Base-by-base conservation (phyloP, 64 coral and sea anemone species). In the Montipora foliosa region DNA sequence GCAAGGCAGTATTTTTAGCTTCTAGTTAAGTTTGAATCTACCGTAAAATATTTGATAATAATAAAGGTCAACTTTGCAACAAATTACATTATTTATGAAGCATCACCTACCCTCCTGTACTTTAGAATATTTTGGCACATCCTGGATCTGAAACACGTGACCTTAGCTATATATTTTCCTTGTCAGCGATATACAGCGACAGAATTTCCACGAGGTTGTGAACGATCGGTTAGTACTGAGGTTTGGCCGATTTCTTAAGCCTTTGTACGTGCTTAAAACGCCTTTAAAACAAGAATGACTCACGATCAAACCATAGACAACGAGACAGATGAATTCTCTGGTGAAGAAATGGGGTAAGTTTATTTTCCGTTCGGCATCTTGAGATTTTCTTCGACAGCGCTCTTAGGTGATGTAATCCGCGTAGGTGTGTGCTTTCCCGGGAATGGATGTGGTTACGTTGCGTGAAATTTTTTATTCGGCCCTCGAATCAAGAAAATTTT, bases 71-170 rank as follows among this genome's bases (percentile, higher is more conserved):
- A n/a, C 17, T 57, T 57, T 57, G 53, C 6, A 57, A 6, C 8
- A 21, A 72, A 49, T 72, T 15, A 12, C 4, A 8, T 44, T 47
- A 5, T 49, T 86, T 86, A 8, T 50, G 20, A 22, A 21, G 47
- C 19, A 17, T 5, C 7, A 12, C 19, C 5, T 50, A 24, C 82
- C 19, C 45, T 72, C 82, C 46, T 64, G 4, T 37, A 0, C 16
- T 50, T 20, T 73, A 46, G 22, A 5, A 8, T 22, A 6, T 45
- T 86, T 86, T 86, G 62, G 47, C 16, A 48, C 13, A 86, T 86
- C 82, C 82, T 62, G 16, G 82, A 49, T 15, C 62, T 86, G 46
- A 86, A 70, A 72, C 82, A 86, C 82, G 82, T 86, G 82, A 86
- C n/a, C 3, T 13, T 1, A 6, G 6, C 4, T 86, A 71, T 86